Percentiles rank a stretch among this genome's conserved stretches.
phyloP scores from a whole-genome alignment of 2,797 vertebrate species.

The Coccyzus lansbergi region DNA sequence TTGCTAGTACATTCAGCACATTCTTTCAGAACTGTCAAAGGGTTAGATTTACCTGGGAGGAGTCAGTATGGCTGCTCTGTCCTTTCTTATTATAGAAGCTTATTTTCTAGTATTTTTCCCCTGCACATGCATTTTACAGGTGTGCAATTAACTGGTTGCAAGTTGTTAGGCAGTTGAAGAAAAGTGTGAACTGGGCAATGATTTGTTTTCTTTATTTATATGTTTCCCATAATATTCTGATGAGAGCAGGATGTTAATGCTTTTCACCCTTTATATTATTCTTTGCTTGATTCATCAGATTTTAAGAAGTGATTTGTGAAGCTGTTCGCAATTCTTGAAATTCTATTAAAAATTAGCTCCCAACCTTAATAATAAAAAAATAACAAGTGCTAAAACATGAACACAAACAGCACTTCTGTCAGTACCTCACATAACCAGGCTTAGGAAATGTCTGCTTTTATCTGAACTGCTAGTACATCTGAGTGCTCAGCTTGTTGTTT shows the following conservation, averaged over 20 bases:
- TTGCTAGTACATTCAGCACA: neutral
- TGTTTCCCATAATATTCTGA: slow-evolving; percentile 54
- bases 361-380: slow-evolving; percentile 54
- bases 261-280: slow-evolving; percentile 54
- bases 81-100: slow-evolving; percentile 11
- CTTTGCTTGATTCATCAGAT: slow-evolving; percentile 57
- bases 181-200: slow-evolving; percentile 67
- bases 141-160: slow-evolving; percentile 74
- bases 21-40: neutral
- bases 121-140: slow-evolving; percentile 65
- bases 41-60: slow-evolving; percentile 13
- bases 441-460: neutral
- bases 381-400: neutral
- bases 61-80: neutral
- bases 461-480: neutral
- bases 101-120: slow-evolving; percentile 68
- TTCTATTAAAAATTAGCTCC: slow-evolving; percentile 58
- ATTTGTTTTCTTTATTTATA: slow-evolving; percentile 79
- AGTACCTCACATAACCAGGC: neutral
- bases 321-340: slow-evolving; percentile 69
- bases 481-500: neutral
- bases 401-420: neutral
- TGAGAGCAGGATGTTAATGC: slow-evolving; percentile 30
- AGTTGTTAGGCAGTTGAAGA: slow-evolving; percentile 76
- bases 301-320: slow-evolving; percentile 68